Evolutionary conservation across 2,113 vertebrate genomes (phyloP), one percentile per base, ranked within the genome.

Genomic region (Ptychochromis oligacanthus): DNA sequence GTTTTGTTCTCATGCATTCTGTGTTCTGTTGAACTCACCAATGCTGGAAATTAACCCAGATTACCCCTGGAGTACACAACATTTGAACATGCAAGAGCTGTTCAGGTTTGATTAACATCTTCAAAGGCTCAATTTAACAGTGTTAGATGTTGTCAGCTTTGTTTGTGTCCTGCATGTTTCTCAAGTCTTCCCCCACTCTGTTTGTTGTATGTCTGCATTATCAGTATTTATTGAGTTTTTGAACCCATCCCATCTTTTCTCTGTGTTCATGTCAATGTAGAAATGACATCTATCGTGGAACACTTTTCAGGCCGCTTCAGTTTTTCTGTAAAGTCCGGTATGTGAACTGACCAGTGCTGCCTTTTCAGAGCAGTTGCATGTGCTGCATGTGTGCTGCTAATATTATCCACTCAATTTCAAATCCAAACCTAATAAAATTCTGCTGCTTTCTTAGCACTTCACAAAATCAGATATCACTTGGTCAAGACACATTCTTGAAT

Each of bases 261-360:
- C 86, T 95, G 92, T 95, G 90, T 94, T 81, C 92, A 61, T 95
- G 93, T 95, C 80, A 70, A 91, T 93, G 89, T 94, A 95, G 95
- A 95, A 93, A 93, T 93, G 92, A 92, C 94, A 92, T 93, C 94
- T 95, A 34, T 95, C 95, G 94, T 93, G 95, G 95, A 96, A 94
- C 92, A 93, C 93, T 95, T 94, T 96, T 95, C 94, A 93, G 91
- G 85, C 95, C 95, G 24, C 95, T 95, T 90, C 94, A 90, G 89
- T 94, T 95, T 94, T 95, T 95, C 95, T 94, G 67, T 95, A 96
- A 95, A 95, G 93, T 93, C 95, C 95, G 95, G 95, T 96, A 96
- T 93, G 95, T 96, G 95, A 95, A 86, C 92, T 91, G 93, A 93
- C 80, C 87, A 83, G 60, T 79, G 88, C 82, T 93, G 87, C 77